Percentiles rank a stretch among this genome's conserved stretches.
These are phyloP conservation scores for Tachystola acroxantha DNA, from an alignment of 2,888 invertebrate genomes.

Conservation along the genomic window DNA sequence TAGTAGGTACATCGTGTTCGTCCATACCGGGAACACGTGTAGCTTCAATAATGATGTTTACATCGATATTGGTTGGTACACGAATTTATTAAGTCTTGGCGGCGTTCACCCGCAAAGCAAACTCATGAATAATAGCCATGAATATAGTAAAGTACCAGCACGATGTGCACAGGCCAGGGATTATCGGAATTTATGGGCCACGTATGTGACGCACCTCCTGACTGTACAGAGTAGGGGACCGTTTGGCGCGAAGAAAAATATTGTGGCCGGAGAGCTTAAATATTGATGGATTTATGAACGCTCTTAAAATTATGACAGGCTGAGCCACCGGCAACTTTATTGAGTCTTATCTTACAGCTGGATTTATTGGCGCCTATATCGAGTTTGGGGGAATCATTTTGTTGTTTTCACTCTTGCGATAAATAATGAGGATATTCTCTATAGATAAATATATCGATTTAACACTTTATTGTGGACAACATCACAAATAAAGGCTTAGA, in stretches of 20 bases:
- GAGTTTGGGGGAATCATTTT: slow-evolving; percentile 48
- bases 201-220: slow-evolving; percentile 64
- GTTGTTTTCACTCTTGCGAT: slow-evolving; percentile 40
- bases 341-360: slow-evolving; percentile 59
- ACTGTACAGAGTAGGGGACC: slow-evolving; percentile 24
- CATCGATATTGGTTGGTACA: background rate
- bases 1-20: no score
- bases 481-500: no score
- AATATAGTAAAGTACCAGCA: slow-evolving; percentile 51
- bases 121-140: slow-evolving; percentile 62
- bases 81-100: slow-evolving; percentile 58
- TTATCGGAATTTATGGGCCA: slow-evolving; percentile 70
- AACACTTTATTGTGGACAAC: background rate
- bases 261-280: slow-evolving; percentile 67
- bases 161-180: slow-evolving; percentile 55
- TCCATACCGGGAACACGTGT: background rate
- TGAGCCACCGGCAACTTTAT: slow-evolving; percentile 61
- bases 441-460: background rate
- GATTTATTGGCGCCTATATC: slow-evolving; percentile 59
- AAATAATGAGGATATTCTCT: background rate
- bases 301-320: slow-evolving; percentile 71
- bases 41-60: slow-evolving; percentile 1
- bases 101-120: slow-evolving; percentile 54
- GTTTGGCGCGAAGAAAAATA: slow-evolving; percentile 60
- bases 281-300: slow-evolving; percentile 76